Base-by-base conservation (phyloP, 2,888 invertebrate species). In the Nemurella pictetii region DNA sequence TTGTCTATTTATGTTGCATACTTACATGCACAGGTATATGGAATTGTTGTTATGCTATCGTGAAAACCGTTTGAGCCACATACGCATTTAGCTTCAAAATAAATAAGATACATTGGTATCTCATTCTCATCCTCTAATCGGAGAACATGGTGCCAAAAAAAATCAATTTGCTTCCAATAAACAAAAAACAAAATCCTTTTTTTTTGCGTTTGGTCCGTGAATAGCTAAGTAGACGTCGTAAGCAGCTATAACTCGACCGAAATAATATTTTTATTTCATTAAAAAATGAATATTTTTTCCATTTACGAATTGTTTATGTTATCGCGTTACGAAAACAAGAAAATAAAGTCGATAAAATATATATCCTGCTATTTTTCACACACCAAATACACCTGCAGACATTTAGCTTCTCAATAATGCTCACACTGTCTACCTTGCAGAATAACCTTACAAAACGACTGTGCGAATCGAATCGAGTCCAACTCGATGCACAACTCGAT, bases 121-220 rank as follows among this genome's bases (percentile, higher is more conserved):
- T 25, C 20, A 36, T 35, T 81, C 26, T 72, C 20, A 36, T 35
- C 36, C 26, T 72, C 25, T 72, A 72, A 82, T 82, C 26, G 72
- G 73, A 72, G 28, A 55, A 27, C 78, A 80, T 55, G 26, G 29
- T n/a, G 9, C 72, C 27, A 81, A 81, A 55, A 55, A 75, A 81
- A 82, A 82, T 82, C 55, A 82, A 82, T 82, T 82, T 55, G 73
- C 72, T 9, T 82, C n/a, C 30, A 30, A 29, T 78, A 29, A 30
- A 29, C 28, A 29, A 78, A 78, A 78, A 78, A 78, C 78, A 29
- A 28, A 30, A 78, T 55, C 55, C 55, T 35, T 35, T 35, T 55
- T 55, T 12, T 55, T 55, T 55, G 3, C 3, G 55, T 20, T 20
- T 55, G 9, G 55, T 12, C 55, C 55, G 12, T 55, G 55, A 55